Conservation (phyloP, 2,113 vertebrate species). For the Pseudorhombus dupliciocellatus region DNA sequence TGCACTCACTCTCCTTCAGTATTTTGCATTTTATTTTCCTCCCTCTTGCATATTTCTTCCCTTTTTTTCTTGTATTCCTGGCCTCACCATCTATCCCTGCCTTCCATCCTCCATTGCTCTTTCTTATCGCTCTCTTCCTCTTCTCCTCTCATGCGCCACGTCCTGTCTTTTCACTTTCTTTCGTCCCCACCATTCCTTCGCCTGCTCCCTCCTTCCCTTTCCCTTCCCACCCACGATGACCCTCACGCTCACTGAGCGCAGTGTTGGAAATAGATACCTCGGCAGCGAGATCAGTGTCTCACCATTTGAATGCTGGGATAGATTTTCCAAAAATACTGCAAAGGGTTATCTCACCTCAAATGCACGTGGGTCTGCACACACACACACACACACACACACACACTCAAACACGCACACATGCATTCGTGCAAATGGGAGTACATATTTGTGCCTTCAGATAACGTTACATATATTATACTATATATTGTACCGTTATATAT, state of each 20-base stretch:
- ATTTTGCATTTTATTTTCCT: slow-evolving; percentile 1
- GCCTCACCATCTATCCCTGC: slow-evolving; percentile 4
- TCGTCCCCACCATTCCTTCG: neutral
- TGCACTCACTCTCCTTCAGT: slow-evolving; percentile 1
- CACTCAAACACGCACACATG: neutral
- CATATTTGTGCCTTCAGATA: neutral
- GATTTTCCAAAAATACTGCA: slow-evolving; percentile 74
- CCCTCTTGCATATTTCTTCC: neutral
- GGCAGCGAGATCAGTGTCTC: slow-evolving; percentile 58
- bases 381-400: slow-evolving; percentile 2
- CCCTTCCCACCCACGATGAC: slow-evolving; percentile 38
- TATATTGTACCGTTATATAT: too few relatives aligned
- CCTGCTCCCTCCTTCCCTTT: slow-evolving; percentile 1
- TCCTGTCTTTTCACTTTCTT: slow-evolving; percentile 3
- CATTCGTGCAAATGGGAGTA: neutral
- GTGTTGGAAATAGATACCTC: slow-evolving; percentile 66
- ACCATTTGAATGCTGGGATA: slow-evolving; percentile 63
- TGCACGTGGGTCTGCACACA: slow-evolving; percentile 28
- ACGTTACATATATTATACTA: neutral
- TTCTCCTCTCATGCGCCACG: neutral
- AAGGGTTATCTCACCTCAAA: slow-evolving; percentile 54
- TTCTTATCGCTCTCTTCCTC: neutral
- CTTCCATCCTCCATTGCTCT: neutral
- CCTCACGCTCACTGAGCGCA: slow-evolving; percentile 30
- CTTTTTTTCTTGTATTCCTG: too few relatives aligned